Base-by-base conservation (phyloP, 2,113 vertebrate species). In the Sceloporus undulatus region DNA sequence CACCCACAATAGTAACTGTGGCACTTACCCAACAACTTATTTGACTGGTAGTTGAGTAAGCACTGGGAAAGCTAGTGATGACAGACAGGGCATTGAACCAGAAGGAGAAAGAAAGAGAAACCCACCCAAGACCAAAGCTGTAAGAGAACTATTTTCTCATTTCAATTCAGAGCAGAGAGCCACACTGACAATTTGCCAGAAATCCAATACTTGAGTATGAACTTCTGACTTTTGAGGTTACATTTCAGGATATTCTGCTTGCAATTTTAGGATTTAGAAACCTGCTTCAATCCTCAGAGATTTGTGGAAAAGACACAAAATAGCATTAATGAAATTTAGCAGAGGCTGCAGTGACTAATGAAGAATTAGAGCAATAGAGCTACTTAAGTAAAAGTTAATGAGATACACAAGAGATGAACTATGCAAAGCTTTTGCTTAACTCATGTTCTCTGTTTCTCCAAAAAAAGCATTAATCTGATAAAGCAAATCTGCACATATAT, bases 301-400 rank as follows among this genome's bases (percentile, higher is more conserved):
- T 82, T 80, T 38, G 71, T 59, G 73, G 27, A 87, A 88, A 9
- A 86, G 13, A 80, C 21, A 66, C 21, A 87, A 85, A 82, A 75
- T 29, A 54, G n/a, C 66, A 76, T 75, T 82, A 70, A 82, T 70
- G 59, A 85, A 86, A 88, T 79, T 38, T 48, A 92, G 88, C 27
- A 88, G 87, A 85, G 34, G 0, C 25, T 76, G 5, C 34, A 66
- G 70, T 76, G 59, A 66, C 59, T 77, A 89, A 27, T 5, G 27
- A 90, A 88, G 21, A 89, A 88, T 62, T n/a, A 71, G 75, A 9
- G 10, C 62, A 5, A 21, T 89, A 88, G 56, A 82, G 71, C 59
- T 19, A 82, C 42, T 34, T 77, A 52, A 77, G 23, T 82, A 75
- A 77, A 82, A 88, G 85, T 80, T 73, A 88, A 59, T 80, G 10